Evolutionary conservation across 2,888 invertebrate species (phyloP), one percentile per base, ranked within the genome.

Genomic region (Crepidodera aurea): DNA sequence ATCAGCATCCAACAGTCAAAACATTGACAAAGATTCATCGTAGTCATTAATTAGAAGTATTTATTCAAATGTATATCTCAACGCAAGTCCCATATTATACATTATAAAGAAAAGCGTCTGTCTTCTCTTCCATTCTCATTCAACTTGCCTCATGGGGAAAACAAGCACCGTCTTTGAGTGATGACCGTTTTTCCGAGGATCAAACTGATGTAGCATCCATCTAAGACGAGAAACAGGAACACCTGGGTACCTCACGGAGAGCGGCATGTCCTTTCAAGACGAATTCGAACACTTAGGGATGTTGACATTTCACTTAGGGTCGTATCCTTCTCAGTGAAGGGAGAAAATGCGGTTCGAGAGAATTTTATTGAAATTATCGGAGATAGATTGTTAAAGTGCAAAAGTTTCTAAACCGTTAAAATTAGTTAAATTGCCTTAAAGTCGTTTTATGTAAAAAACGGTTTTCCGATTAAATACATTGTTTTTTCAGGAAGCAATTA

Each of bases 271-370:
- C 63, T 60, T 55, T 42, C 71, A 71, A 75, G 75, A 77, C 76
- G 76, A 75, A 77, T 77, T 70, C 72, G 70, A 71, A 70, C 75
- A 77, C 76, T 77, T 77, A 76, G 71, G 68, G 67, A 73, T 73
- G 76, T 74, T 76, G 78, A 78, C 78, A 77, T 76, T 76, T 76
- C 77, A 75, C 76, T 77, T 77, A 77, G 71, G 75, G 73, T 69
- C 69, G 73, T 69, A 75, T 76, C 76, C 71, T 73, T 74, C 64
- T 55, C 50, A 55, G 58, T 12, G 51, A 42, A 54, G 59, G 55
- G 64, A 58, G 62, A 57, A 63, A 63, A 61, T 54, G 58, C 46
- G 51, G 54, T 57, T 51, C 10, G 18, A 44, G 51, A 54, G 27
- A 54, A 44, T 53, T 53, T 57, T 56, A 62, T 62, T 56, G 65